phyloP scores from a whole-genome alignment of 2,888 invertebrate species.

The Hirtodrosophila histrioides region DNA sequence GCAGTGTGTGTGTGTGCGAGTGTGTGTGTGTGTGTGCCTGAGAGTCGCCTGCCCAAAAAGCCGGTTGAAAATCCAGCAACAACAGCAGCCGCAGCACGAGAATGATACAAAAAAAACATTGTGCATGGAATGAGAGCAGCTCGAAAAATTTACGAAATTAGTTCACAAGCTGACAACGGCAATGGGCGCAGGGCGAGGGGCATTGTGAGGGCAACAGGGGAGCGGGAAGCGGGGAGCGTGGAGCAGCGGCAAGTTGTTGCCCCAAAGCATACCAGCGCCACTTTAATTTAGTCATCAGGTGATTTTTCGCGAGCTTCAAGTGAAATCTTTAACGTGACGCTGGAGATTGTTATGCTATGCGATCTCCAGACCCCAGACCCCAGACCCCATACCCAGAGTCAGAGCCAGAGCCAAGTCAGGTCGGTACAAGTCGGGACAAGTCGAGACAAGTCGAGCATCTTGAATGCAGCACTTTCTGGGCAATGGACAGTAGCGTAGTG shows the following conservation, averaged over 20 bases:
- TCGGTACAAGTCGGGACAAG: conserved; percentile 15
- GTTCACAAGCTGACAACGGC: conserved; percentile 76
- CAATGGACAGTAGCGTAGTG: conserved; percentile 63
- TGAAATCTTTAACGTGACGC: conserved; percentile 82
- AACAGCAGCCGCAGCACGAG: conserved; percentile 39
- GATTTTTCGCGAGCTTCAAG: conserved; percentile 82
- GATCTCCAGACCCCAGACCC: conserved; percentile 38
- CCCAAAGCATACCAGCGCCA: conserved; percentile 79
- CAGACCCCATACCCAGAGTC: conserved; percentile 1
- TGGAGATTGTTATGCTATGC: conserved; percentile 80
- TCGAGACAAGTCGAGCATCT: conserved; percentile 14
- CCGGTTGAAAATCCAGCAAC: conserved; percentile 71
- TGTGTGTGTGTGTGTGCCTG: conserved; percentile 38
- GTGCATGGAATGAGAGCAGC: conserved; percentile 81
- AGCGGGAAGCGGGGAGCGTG: neutral
- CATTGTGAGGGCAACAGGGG: conserved; percentile 1
- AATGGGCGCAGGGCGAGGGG: neutral
- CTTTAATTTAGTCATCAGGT: conserved; percentile 83
- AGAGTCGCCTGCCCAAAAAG: conserved; percentile 79
- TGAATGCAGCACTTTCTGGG: conserved; percentile 44
- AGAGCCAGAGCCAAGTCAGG: neutral
- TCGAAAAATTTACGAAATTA: conserved; percentile 82
- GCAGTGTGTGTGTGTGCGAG: conserved; percentile 41
- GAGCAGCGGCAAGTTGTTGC: conserved; percentile 34
- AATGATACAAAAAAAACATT: conserved; percentile 52